Base-by-base conservation (phyloP, 2,113 vertebrate genomes). In the Stegostoma tigrinum region DNA sequence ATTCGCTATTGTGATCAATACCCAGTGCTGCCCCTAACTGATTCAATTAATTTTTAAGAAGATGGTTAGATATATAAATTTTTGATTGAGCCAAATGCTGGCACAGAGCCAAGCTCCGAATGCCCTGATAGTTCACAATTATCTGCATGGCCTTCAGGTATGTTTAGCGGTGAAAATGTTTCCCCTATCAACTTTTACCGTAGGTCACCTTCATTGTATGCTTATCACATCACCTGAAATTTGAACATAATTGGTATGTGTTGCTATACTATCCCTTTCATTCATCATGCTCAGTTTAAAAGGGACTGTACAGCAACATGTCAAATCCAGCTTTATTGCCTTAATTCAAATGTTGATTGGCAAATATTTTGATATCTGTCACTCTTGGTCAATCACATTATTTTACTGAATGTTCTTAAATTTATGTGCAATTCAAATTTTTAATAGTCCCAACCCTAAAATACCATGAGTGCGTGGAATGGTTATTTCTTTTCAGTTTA, bases 11-110 rank as follows among this genome's bases (percentile, higher is more conserved):
- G 96, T 97, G 96, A 97, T 96, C 96, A 95, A 96, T 96, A 96
- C 96, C 96, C 95, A 96, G 97, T 96, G 96, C 96, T 96, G 96
- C 78, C 61, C 96, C 96, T 95, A 96, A 96, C 96, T 96, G 96
- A 96, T 97, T 97, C 96, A 96, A 97, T 97, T 96, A 97, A 96
- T 97, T 97, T 96, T 97, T 96, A 96, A 95, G 96, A 95, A 96
- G 96, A 97, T 96, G 96, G 96, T 96, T 96, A 94, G 96, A 96
- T 96, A 97, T 94, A 96, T 95, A 97, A 96, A 96, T 96, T 96
- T 96, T 96, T 96, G 96, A 96, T 96, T 96, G 96, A 96, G 96
- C 96, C 45, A 95, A 68, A 27, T 95, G 96, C 95, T 96, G 95
- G 45, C 42, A 48, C n/a, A 42, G 38, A 48, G 17, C 61, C 95